Evolutionary conservation across 64 coral and sea anemone genomes (phyloP), one percentile per base, ranked within the genome.

Genomic region (Stichodactyla helianthus): DNA sequence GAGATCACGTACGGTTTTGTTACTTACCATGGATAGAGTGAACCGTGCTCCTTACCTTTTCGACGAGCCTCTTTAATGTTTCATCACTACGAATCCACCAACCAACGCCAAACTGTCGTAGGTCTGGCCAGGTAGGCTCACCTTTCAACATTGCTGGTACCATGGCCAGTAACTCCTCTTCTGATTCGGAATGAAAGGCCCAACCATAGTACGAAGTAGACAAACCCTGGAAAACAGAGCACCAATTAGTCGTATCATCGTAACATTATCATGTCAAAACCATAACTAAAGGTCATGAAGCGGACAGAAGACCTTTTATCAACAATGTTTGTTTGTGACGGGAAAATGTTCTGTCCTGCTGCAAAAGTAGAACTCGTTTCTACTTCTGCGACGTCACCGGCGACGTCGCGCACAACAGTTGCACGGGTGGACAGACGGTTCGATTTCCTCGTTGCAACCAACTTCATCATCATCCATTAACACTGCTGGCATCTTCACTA

Each of bases 121-220:
- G 70, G 58, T 98, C 96, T 57, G 88, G 63, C 96, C 96, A 98
- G 9, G 60, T 88, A 10, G 96, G 93, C 51, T 98, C 96, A 28
- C 96, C 96, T 79, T 90, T 79, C 17, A 98, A 62, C 90, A 98
- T 94, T 6, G 84, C 87, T 18, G 96, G 96, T 28, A 98, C 90
- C 96, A 98, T 98, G 10, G 96, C 96, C 67, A 98, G 52, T 35
- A 98, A 77, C 51, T 98, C 96, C 55, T 94, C 96, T 79, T 98
- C 89, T 57, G 93, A 95, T 65, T 98, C 96, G 17, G 96, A 98
- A 90, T 98, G 96, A 71, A 98, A 98, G 9, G 97, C 97, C 97
- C 97, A 99, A 0, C 90, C 97, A 51, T 89, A 94, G 70, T 95
- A 89, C 35, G 97, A 99, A 67, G 93, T 85, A 18, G 97, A 93